Percentiles rank a stretch among this genome's conserved stretches.
Conservation (phyloP, 2,888 invertebrate genomes). For the Polymixis lichenea region DNA sequence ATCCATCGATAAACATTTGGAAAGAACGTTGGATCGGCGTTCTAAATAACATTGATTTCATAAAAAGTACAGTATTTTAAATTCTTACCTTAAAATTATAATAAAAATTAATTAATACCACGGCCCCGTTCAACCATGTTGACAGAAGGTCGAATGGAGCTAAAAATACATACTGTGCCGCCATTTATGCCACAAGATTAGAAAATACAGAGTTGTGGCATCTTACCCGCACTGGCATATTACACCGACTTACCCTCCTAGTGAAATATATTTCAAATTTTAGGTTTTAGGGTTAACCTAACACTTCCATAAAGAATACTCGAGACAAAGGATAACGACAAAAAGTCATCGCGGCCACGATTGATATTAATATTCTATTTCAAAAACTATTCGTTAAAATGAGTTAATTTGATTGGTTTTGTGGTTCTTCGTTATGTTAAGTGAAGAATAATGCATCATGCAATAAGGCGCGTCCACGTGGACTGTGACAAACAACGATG, state of each 20-base stretch:
- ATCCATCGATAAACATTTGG: not conserved
- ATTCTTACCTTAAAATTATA: not conserved
- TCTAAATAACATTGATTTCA: not conserved
- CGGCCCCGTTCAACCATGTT: not conserved
- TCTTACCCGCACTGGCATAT: not conserved
- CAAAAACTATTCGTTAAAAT: not conserved
- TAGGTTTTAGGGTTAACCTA: too few relatives aligned
- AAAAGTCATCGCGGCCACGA: not conserved
- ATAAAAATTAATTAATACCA: not conserved
- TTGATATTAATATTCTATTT: not conserved
- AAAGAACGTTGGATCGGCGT: not conserved
- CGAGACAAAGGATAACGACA: too few relatives aligned
- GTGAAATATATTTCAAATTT: too few relatives aligned
- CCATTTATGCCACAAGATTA: not conserved
- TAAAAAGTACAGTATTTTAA: not conserved
- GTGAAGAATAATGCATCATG: not conserved
- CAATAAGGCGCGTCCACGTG: not conserved
- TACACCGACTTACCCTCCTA: not conserved
- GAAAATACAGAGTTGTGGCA: not conserved
- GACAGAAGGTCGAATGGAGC: not conserved
- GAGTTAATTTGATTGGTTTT: not conserved
- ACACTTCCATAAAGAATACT: not conserved
- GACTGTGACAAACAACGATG: not conserved
- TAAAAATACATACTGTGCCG: not conserved
- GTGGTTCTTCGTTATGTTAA: not conserved